Percentiles rank a stretch among this genome's conserved stretches.
These are phyloP conservation scores for Machaerirhynchus nigripectus DNA, from an alignment of 2,113 vertebrate genomes.

Conservation along the genomic window DNA sequence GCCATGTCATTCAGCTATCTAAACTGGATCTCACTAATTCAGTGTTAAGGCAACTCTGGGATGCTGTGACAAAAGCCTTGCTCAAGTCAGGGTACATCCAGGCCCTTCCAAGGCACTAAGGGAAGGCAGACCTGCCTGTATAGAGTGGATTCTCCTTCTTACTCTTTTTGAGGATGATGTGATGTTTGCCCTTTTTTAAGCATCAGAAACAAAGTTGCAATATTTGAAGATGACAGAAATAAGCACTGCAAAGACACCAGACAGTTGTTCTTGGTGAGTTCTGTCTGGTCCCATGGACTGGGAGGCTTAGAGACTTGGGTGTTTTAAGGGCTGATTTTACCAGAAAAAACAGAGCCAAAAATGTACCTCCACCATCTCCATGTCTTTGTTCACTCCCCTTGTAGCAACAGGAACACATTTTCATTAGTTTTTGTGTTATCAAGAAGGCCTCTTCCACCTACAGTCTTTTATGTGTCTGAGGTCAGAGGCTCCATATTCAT, in stretches of 20 bases:
- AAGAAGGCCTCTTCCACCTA: neutral
- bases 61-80: neutral
- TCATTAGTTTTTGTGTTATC: neutral
- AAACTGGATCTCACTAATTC: neutral
- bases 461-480: neutral
- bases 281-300: neutral
- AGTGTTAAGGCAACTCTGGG: neutral
- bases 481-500: neutral
- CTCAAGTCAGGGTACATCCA: neutral
- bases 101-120: neutral
- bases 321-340: neutral
- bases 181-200: neutral
- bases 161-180: neutral
- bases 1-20: neutral
- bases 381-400: neutral
- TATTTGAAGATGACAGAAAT: neutral
- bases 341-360: neutral
- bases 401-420: neutral
- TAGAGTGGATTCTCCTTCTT: neutral
- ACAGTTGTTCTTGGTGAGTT: neutral
- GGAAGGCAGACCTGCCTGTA: neutral
- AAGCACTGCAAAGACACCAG: neutral
- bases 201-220: neutral
- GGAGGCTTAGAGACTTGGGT: neutral
- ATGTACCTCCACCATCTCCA: accelerated